These are phyloP conservation scores for Clostera curtula DNA, from an alignment of 2,888 invertebrate genomes.

Conservation along the genomic window DNA sequence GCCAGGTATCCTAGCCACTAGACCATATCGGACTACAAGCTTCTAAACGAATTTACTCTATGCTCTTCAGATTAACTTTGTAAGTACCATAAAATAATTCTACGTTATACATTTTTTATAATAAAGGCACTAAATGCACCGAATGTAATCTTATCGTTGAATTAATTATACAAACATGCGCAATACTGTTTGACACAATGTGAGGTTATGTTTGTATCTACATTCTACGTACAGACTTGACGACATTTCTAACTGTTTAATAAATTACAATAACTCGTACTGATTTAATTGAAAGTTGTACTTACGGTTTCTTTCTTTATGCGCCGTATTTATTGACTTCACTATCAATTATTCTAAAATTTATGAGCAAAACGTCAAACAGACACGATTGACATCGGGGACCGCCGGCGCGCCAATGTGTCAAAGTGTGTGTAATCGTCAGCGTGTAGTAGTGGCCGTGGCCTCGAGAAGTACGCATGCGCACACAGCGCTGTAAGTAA, in stretches of 20 bases:
- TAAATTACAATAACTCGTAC: conserved; percentile 1
- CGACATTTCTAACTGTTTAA: conserved; percentile 9
- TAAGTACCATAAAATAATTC: no score
- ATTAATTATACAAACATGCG: conserved; percentile 25
- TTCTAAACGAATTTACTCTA: no score
- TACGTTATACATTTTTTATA: no score
- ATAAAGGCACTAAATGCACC: no score
- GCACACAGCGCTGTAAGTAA: conserved; percentile 39
- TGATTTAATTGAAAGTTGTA: conserved; percentile 21
- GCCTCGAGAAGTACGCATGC: conserved; percentile 61
- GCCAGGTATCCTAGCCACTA: conserved; percentile 82
- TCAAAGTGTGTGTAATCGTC: conserved; percentile 23
- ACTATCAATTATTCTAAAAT: conserved; percentile 44
- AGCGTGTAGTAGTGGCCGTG: conserved; percentile 51
- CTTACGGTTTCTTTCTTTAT: conserved; percentile 37
- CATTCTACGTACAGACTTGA: not conserved
- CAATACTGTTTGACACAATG: conserved; percentile 15
- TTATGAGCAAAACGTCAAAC: conserved; percentile 31
- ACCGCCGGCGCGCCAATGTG: conserved; percentile 37
- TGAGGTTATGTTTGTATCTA: conserved; percentile 29
- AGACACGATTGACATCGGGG: conserved; percentile 47
- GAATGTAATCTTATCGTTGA: conserved; percentile 21
- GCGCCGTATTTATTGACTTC: no score
- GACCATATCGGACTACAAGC: conserved; percentile 73
- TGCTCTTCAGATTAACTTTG: no score